Evolutionary conservation across 1,140 invertebrate species (phyloP).

Genomic region (Lepidurus arcticus): DNA sequence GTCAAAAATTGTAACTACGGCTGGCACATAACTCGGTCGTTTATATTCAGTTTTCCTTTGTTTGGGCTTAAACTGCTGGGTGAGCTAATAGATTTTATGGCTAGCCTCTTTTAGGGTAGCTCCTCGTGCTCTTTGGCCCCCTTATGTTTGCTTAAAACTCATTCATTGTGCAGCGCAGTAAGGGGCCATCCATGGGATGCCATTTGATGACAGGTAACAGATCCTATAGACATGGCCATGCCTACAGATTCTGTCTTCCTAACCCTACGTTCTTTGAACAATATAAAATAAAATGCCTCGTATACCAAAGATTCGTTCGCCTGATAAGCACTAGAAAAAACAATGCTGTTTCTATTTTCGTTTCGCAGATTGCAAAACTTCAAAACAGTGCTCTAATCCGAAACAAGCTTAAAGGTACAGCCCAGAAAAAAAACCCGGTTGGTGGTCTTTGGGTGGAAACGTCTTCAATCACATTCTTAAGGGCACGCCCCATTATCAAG

Average conservation of each 20-base stretch:
- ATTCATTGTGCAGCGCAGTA: neutral
- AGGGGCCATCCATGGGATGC: slow-evolving; percentile 17
- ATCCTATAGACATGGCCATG: neutral
- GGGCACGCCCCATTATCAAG: slow-evolving; percentile 20
- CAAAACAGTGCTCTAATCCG: neutral
- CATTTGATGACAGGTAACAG: slow-evolving; percentile 13
- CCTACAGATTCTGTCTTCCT: neutral
- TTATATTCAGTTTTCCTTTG: neutral
- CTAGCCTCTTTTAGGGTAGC: neutral
- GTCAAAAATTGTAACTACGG: neutral
- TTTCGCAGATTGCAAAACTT: too few relatives aligned
- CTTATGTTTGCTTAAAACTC: neutral
- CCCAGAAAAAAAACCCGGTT: neutral
- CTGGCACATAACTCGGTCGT: neutral
- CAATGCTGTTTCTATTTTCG: too few relatives aligned
- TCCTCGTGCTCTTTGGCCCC: neutral
- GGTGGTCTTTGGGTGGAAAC: slow-evolving; percentile 16
- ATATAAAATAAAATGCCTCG: too few relatives aligned
- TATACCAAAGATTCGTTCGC: too few relatives aligned
- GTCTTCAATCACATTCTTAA: neutral
- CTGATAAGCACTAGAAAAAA: too few relatives aligned
- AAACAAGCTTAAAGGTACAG: neutral
- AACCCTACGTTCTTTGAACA: neutral
- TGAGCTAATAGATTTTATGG: slow-evolving; percentile 22
- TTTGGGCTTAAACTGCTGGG: slow-evolving; percentile 7